Conservation (phyloP, 2,888 invertebrate species). For the Entomobrya multifasciata region DNA sequence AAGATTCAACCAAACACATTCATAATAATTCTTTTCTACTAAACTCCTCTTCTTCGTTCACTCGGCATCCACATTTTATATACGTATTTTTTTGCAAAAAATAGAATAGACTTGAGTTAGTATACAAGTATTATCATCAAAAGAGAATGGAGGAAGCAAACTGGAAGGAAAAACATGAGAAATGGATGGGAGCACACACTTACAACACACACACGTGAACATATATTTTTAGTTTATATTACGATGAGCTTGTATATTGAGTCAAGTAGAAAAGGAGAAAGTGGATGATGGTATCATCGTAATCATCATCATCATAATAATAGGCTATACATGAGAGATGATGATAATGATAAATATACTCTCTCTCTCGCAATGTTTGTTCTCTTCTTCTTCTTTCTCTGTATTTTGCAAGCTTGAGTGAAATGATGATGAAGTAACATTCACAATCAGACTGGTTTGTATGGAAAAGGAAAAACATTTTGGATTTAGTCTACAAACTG, state of each 20-base stretch:
- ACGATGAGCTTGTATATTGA: too few species aligned
- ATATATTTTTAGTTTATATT: too few species aligned
- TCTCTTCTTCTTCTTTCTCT: constrained; percentile 11
- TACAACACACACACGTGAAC: too few species aligned
- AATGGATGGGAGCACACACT: constrained; percentile 7
- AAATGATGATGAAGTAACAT: constrained; percentile 8
- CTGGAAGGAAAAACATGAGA: constrained; percentile 3
- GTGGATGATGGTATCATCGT: neutral
- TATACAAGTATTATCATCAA: neutral
- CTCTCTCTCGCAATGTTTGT: constrained; percentile 11
- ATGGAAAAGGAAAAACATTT: neutral
- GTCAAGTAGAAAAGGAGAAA: constrained; percentile 11
- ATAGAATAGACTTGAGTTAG: neutral
- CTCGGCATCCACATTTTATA: too few species aligned
- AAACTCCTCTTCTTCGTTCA: too few species aligned
- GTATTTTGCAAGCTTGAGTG: neutral
- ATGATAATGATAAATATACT: constrained; percentile 32
- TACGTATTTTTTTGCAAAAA: too few species aligned
- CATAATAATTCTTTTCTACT: neutral
- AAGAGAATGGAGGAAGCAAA: constrained; percentile 2
- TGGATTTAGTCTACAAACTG: neutral
- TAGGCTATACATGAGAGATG: neutral
- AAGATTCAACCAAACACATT: neutral
- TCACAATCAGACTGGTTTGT: neutral
- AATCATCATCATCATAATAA: constrained; percentile 8